Conservation (phyloP, 2,113 vertebrate genomes). For the Gymnarchus niloticus region DNA sequence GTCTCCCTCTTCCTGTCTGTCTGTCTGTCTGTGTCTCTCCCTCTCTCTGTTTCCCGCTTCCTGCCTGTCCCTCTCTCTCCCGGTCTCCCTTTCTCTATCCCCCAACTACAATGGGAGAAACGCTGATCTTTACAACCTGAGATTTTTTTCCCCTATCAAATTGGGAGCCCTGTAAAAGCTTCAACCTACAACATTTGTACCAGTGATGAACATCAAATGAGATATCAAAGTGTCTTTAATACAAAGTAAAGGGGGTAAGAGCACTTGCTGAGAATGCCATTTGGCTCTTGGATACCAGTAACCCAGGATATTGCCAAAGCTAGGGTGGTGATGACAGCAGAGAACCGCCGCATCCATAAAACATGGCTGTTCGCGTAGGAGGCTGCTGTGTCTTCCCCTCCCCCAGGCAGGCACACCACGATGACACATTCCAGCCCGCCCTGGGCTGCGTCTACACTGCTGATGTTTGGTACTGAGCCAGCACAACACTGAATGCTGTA, state of each 20-base stretch:
- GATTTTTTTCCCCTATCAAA: not conserved
- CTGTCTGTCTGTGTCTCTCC: not conserved
- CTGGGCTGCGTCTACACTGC: not conserved
- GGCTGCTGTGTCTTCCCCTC: not conserved
- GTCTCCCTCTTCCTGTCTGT: too few relatives aligned
- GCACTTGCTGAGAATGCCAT: not conserved
- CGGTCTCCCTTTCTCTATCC: too few relatives aligned
- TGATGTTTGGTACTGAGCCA: not conserved
- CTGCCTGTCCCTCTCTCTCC: not conserved
- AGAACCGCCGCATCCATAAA: conserved; percentile 10
- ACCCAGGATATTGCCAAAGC: not conserved
- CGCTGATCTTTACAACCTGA: too few relatives aligned
- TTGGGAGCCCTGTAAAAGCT: not conserved
- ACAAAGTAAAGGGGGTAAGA: not conserved
- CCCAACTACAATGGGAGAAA: too few relatives aligned
- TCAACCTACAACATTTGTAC: not conserved
- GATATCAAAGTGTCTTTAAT: not conserved
- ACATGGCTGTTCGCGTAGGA: conserved; percentile 3
- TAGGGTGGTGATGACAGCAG: not conserved
- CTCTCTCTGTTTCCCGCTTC: not conserved
- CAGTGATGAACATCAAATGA: not conserved
- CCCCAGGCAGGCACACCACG: not conserved
- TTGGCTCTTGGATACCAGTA: not conserved
- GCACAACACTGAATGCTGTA: not conserved
- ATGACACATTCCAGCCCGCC: conserved; percentile 1